Base-by-base conservation (phyloP, 2,888 invertebrate genomes). In the Ethmia dodecea region DNA sequence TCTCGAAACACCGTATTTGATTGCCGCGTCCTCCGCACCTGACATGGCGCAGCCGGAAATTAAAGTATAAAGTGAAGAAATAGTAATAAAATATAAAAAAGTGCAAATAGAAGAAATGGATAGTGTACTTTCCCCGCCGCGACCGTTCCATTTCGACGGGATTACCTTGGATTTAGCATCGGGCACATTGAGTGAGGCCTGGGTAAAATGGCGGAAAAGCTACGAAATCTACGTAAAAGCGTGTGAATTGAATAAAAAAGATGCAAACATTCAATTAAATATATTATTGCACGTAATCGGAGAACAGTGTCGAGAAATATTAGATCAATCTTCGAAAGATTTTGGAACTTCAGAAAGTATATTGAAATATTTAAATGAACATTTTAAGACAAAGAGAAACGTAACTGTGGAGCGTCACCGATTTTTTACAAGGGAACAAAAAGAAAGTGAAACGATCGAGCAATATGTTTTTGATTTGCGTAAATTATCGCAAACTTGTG, bases 381-480 rank as follows among this genome's bases (percentile, higher is more conserved):
- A 36, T 35, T 51, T 48, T 15, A 18, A 31, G 8, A 35, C 41
- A 2, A 47, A 44, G 27, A 43, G 44, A 14, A 51, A 51, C 29
- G 10, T 51, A 3, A 44, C 51, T 0, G 36, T 44, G 1, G 45
- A 49, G 27, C 13, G 47, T n/a, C 46, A 47, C 6, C 35, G 30
- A 11, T 48, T 50, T 41, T 46, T 48, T 10, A 48, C 40, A 3
- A 27, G 48, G 3, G 15, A 39, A 13, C 48, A 51, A 16, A 6
- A 13, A 9, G 42, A 47, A 13, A n/a, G 15, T 1, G 48, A 51
- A 16, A 36, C 47, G 0, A 37, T 36, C 2, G 48, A 51, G 8
- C 45, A 45, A 16, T 48, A 43, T 20, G 35, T 35, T 13, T 46
- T 43, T 30, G 49, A 50, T 20, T 14, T 52, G 4, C 45, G 39